phyloP scores from a whole-genome alignment of 2,888 invertebrate species.

The Oscheius sp. region DNA sequence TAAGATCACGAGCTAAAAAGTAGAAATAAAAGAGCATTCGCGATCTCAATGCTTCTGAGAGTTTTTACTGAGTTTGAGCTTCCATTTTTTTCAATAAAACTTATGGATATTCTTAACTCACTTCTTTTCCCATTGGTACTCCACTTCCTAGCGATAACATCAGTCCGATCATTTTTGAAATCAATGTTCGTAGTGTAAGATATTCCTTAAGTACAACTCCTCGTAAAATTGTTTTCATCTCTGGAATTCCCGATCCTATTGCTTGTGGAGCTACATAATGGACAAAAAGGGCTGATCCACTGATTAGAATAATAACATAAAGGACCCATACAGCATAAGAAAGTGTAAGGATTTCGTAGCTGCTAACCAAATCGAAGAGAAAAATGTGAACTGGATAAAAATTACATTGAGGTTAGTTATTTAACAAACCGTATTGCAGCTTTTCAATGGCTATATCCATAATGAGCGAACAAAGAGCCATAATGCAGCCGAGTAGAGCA shows the following conservation, averaged over 20 bases:
- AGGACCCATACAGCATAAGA: constrained; percentile 54
- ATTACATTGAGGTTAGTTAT: not conserved
- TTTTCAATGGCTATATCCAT: constrained; percentile 64
- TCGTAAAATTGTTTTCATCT: constrained; percentile 84
- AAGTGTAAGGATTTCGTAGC: constrained; percentile 19
- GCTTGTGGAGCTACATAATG: constrained; percentile 96
- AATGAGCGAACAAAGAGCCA: constrained; percentile 69
- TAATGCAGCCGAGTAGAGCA: constrained; percentile 72
- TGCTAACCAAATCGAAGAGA: constrained; percentile 33
- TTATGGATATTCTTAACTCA: no score
- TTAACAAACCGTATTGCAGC: constrained; percentile 37
- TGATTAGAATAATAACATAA: constrained; percentile 57
- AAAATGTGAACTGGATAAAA: constrained; percentile 48
- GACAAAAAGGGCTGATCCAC: constrained; percentile 77
- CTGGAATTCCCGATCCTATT: constrained; percentile 76
- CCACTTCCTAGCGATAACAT: constrained; percentile 94
- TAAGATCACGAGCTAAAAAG: no score
- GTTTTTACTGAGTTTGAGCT: no score
- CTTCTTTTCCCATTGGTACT: constrained; percentile 95
- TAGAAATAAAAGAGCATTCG: no score
- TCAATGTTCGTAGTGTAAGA: constrained; percentile 89
- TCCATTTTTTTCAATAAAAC: no score
- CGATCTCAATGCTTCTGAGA: no score
- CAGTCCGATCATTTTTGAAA: constrained; percentile 92
- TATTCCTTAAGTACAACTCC: constrained; percentile 97